Percentiles rank a stretch among this genome's conserved stretches.
Evolutionary conservation across 2,888 invertebrate genomes (phyloP).

Genomic region (Lochmaea capreae): DNA sequence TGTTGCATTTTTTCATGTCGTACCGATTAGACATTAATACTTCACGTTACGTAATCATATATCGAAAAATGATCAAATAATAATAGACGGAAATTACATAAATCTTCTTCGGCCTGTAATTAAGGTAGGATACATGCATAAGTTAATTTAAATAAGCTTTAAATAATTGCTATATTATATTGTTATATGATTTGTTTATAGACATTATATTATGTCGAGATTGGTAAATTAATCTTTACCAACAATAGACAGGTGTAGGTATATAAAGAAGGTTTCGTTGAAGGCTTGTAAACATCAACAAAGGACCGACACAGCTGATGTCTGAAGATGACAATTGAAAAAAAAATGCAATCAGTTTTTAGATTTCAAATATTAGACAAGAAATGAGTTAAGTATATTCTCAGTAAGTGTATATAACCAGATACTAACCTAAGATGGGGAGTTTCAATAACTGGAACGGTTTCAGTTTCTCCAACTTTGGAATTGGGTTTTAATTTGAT

Average conservation of each 20-base stretch:
- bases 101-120: background rate
- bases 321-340: background rate
- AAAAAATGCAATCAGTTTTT: background rate
- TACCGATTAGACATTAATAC: background rate
- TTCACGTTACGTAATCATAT: background rate
- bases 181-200: background rate
- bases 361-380: background rate
- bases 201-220: background rate
- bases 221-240: background rate
- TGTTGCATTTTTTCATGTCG: too few species aligned
- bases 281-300: background rate
- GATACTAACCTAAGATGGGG: too few species aligned
- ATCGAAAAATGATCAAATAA: background rate
- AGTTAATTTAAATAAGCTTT: background rate
- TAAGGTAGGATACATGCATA: background rate
- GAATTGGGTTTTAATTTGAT: too few species aligned
- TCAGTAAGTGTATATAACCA: too few species aligned
- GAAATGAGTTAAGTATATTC: too few species aligned
- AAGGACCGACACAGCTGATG: background rate
- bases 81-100: background rate
- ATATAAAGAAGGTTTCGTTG: background rate
- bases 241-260: background rate
- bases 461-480: too few species aligned
- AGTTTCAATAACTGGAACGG: too few species aligned
- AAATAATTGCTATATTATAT: background rate